Evolutionary conservation across 2,113 vertebrate species (phyloP).

Genomic region (Tragelaphus strepsiceros): DNA sequence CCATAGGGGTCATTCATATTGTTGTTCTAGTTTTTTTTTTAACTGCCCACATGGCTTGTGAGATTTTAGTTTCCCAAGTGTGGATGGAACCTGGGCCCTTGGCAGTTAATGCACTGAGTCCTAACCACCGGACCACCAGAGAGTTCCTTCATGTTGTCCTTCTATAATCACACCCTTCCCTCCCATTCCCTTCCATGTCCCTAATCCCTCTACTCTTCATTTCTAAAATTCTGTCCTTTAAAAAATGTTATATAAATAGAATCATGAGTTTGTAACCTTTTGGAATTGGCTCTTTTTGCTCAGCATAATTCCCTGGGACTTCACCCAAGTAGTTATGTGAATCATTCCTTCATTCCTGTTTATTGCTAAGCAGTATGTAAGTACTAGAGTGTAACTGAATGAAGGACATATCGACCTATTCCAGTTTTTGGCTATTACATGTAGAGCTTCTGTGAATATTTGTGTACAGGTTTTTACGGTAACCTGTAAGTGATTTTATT

Average conservation of each 20-base stretch:
- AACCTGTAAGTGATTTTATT: not conserved
- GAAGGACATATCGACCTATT: not conserved
- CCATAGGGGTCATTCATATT: not conserved
- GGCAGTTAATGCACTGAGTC: not conserved
- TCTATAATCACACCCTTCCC: not conserved
- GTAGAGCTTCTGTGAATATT: not conserved
- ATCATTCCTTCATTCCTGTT: not conserved
- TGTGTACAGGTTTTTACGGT: not conserved
- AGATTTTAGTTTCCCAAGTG: not conserved
- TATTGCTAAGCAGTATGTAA: not conserved
- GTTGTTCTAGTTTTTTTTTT: not conserved
- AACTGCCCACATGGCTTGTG: not conserved
- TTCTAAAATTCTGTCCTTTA: slow-evolving; percentile 5
- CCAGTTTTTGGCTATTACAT: not conserved
- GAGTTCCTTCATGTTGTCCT: not conserved
- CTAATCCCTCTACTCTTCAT: not conserved
- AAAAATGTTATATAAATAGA: slow-evolving; percentile 40
- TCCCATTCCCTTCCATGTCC: not conserved
- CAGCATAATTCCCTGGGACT: not conserved
- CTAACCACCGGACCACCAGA: not conserved
- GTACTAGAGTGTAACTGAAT: not conserved
- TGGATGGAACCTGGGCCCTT: not conserved
- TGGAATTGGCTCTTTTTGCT: not conserved
- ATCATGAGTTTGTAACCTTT: not conserved
- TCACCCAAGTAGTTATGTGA: not conserved